phyloP scores from a whole-genome alignment of 2,113 vertebrate species.

The Apodemus sylvaticus region DNA sequence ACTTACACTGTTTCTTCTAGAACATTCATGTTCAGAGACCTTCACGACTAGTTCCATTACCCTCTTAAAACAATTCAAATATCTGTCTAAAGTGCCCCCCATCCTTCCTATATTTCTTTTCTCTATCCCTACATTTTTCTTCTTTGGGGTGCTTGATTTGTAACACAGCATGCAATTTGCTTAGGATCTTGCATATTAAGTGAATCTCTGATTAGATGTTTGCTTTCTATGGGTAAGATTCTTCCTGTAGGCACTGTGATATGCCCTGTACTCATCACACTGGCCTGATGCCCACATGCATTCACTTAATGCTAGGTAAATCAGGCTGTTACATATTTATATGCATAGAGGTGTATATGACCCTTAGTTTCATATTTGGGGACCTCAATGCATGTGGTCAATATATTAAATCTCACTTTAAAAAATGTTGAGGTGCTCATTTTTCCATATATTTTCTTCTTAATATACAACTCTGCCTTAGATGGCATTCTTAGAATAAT shows the following conservation, averaged over 20 bases:
- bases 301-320: background rate
- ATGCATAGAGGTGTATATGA: background rate
- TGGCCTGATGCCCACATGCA: background rate
- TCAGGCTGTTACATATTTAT: background rate
- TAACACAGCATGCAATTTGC: background rate
- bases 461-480: background rate
- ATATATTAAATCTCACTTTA: slow-evolving; percentile 4
- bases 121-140: background rate
- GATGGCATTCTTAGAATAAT: slow-evolving; percentile 12
- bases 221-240: background rate
- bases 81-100: background rate
- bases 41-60: background rate
- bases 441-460: background rate
- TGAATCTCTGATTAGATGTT: background rate
- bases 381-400: background rate
- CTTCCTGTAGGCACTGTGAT: background rate
- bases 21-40: background rate
- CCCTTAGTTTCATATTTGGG: background rate
- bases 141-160: background rate
- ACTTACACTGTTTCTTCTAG: too few species aligned
- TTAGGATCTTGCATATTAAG: background rate
- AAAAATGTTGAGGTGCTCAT: background rate
- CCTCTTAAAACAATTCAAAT: background rate
- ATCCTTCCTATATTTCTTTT: too few species aligned
- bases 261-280: background rate